Evolutionary conservation across 2,113 vertebrate species (phyloP).

Genomic region (Fregetta grallaria): DNA sequence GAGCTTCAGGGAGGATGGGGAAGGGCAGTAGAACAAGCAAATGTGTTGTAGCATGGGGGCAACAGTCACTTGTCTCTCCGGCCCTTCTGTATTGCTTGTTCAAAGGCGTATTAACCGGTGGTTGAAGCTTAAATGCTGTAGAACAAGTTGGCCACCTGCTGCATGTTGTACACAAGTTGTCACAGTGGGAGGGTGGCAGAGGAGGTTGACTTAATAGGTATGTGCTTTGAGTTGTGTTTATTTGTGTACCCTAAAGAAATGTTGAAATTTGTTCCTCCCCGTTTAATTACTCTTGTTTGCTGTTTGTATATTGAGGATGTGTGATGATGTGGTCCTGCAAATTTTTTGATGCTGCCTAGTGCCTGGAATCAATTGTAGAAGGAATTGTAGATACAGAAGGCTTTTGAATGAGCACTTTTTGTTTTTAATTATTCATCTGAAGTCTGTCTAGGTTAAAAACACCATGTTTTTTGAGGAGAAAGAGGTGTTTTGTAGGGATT

Average conservation of each 20-base stretch:
- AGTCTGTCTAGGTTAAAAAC: not conserved
- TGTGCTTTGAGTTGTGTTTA: not conserved
- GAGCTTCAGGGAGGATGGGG: not conserved
- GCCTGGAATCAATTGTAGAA: not conserved
- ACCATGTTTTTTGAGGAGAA: not conserved
- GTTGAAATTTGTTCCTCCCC: not conserved
- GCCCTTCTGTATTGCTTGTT: not conserved
- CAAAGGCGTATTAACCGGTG: not conserved
- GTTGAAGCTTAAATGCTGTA: slow-evolving; percentile 11
- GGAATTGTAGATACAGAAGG: not conserved
- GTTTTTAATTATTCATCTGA: not conserved
- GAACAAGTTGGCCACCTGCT: not conserved
- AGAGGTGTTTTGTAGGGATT: not conserved
- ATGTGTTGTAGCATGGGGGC: not conserved
- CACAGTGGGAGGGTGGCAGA: not conserved
- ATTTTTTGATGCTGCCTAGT: not conserved
- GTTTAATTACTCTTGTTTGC: not conserved
- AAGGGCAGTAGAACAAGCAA: not conserved
- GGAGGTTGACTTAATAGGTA: not conserved
- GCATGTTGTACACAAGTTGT: not conserved
- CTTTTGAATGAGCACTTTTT: not conserved
- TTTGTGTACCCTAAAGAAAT: not conserved
- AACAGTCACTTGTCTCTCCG: not conserved
- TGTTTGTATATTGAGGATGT: not conserved
- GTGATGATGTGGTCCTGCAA: not conserved